phyloP scores from a whole-genome alignment of 2,888 invertebrate species.

The Lithophane leautieri region DNA sequence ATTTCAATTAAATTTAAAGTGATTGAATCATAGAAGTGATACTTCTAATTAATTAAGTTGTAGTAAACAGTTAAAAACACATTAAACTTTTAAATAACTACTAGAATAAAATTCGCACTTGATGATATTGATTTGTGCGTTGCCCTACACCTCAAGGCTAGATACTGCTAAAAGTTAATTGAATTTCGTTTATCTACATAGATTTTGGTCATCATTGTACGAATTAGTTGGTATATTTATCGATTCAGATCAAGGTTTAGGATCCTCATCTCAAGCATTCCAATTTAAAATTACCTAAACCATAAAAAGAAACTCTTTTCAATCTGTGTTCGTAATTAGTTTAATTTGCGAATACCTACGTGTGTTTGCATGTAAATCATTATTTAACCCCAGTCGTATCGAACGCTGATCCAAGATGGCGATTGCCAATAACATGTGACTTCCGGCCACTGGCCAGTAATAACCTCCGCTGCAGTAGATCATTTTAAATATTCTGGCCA shows the following conservation, averaged over 20 bases:
- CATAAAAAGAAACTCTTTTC: conserved; percentile 1
- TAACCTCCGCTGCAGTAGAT: conserved; percentile 57
- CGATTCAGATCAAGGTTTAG: conserved; percentile 2
- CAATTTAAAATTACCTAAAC: neutral
- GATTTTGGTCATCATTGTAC: neutral
- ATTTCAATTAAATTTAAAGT: conserved; percentile 7
- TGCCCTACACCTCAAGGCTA: conserved; percentile 42
- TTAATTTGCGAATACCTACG: conserved; percentile 16
- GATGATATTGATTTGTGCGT: conserved; percentile 31
- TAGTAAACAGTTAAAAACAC: conserved; percentile 39
- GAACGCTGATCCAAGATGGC: conserved; percentile 42
- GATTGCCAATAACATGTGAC: conserved; percentile 58
- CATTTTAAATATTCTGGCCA: conserved; percentile 68
- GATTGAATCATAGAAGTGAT: conserved; percentile 18
- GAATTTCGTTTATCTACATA: conserved; percentile 22
- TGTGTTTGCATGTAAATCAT: conserved; percentile 47
- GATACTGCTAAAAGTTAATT: conserved; percentile 52
- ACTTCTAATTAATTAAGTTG: conserved; percentile 18
- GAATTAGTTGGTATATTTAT: conserved; percentile 4
- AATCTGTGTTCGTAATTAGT: conserved; percentile 11
- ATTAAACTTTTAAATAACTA: conserved; percentile 16
- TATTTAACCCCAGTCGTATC: conserved; percentile 45
- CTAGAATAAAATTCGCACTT: conserved; percentile 49
- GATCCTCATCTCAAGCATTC: neutral
- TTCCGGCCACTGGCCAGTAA: conserved; percentile 56